Evolutionary conservation across 2,888 invertebrate species (phyloP).

Genomic region (Watsonalla cultraria): DNA sequence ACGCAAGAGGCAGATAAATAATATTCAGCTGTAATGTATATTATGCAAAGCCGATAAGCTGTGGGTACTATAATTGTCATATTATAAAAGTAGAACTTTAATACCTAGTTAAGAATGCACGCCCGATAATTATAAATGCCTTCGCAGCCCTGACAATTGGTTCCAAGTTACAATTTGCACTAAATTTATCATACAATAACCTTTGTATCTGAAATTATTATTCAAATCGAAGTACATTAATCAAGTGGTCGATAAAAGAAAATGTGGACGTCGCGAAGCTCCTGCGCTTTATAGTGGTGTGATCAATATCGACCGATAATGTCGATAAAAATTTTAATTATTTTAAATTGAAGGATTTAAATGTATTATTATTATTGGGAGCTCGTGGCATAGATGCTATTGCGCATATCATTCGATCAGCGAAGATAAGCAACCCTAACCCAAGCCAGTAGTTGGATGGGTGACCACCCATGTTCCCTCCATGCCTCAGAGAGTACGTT

Average conservation of each 20-base stretch:
- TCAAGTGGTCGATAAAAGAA: conserved; percentile 77
- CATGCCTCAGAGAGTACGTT: too few relatives aligned
- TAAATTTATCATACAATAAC: conserved; percentile 79
- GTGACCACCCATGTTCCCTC: too few relatives aligned
- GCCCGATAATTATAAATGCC: conserved; percentile 6
- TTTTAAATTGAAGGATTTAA: not conserved
- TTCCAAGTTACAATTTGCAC: conserved; percentile 75
- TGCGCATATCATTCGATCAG: too few relatives aligned
- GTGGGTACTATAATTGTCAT: too few relatives aligned
- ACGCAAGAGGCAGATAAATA: too few relatives aligned
- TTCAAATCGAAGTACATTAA: conserved; percentile 77
- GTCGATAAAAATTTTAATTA: conserved; percentile 9
- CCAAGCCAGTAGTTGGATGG: too few relatives aligned
- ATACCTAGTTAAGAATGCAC: not conserved
- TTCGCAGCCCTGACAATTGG: conserved; percentile 38
- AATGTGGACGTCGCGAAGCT: conserved; percentile 64
- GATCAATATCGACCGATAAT: conserved; percentile 8
- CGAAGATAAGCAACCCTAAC: too few relatives aligned
- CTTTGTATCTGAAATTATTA: conserved; percentile 77
- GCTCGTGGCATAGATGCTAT: too few relatives aligned
- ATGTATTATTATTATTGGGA: not conserved
- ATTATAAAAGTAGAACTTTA: not conserved
- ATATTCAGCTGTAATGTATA: too few relatives aligned
- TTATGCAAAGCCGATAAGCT: too few relatives aligned
- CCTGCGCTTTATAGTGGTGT: conserved; percentile 48